Conservation (phyloP, 53 echinoderm and acorn worm species). For the Antedon mediterranea region DNA sequence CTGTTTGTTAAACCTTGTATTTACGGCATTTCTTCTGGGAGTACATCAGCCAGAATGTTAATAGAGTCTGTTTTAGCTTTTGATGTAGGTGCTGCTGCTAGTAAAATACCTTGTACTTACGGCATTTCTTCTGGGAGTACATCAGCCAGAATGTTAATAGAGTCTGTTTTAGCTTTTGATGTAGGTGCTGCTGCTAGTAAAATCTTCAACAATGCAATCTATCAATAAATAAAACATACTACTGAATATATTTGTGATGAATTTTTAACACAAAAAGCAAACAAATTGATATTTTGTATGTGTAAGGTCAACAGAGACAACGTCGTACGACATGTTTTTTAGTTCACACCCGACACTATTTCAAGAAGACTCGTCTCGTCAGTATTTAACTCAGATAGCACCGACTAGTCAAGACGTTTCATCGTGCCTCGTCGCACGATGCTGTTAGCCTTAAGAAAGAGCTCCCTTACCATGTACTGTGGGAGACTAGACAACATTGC, state of each 20-base stretch:
- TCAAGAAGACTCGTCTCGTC: no score
- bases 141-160: constrained; percentile 93
- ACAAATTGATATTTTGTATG: no score
- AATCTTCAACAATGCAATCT: constrained; percentile 95
- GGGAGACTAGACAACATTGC: constrained; percentile 87
- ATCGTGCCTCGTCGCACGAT: no score
- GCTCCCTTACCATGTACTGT: constrained; percentile 78
- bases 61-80: constrained; percentile 99
- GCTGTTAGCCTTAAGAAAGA: neutral
- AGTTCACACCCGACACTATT: no score
- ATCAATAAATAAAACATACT: neutral
- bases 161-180: constrained; percentile 96
- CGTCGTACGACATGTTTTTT: no score
- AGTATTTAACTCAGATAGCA: no score
- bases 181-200: constrained; percentile 89
- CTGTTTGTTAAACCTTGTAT: no score
- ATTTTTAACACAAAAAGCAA: no score
- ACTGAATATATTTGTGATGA: no score
- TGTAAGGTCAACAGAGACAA: no score
- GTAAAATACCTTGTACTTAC: constrained; percentile 91
- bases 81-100: constrained; percentile 90
- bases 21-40: constrained; percentile 99
- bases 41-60: constrained; percentile 89
- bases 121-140: constrained; percentile 98
- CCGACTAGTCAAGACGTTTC: no score